Conservation (phyloP, 2,797 vertebrate genomes). For the Ctenosaura bakeri region DNA sequence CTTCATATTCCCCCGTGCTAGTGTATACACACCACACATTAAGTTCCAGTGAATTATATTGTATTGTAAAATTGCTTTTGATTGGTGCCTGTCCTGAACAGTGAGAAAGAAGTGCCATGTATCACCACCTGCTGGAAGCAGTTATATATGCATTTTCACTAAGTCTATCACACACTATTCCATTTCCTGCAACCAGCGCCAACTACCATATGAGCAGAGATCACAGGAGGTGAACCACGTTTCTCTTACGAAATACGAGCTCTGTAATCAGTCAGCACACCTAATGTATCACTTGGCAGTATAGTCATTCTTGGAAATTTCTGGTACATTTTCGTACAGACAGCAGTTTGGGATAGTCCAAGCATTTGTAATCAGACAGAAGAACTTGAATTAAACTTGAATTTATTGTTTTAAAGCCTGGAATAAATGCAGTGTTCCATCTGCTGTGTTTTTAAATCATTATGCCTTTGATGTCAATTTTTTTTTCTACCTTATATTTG, state of each 20-base stretch:
- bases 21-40: not conserved
- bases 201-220: conserved; percentile 12
- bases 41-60: not conserved
- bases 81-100: not conserved
- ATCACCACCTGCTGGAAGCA: conserved; percentile 40
- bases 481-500: conserved; percentile 27
- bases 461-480: not conserved
- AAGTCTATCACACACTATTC: not conserved
- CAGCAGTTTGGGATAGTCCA: conserved; percentile 14
- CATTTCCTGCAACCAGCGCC: not conserved
- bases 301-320: not conserved
- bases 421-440: not conserved
- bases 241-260: conserved; percentile 7
- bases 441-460: not conserved
- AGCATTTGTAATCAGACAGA: not conserved
- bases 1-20: not conserved
- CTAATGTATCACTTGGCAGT: not conserved
- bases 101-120: not conserved
- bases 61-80: not conserved
- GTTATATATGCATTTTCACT: conserved; percentile 26
- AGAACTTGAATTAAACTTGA: not conserved
- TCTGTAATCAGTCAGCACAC: not conserved
- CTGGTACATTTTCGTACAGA: not conserved
- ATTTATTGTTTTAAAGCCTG: not conserved
- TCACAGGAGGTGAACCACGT: conserved; percentile 14